Evolutionary conservation across 2,888 invertebrate species (phyloP).

Genomic region (Suillia variegata): DNA sequence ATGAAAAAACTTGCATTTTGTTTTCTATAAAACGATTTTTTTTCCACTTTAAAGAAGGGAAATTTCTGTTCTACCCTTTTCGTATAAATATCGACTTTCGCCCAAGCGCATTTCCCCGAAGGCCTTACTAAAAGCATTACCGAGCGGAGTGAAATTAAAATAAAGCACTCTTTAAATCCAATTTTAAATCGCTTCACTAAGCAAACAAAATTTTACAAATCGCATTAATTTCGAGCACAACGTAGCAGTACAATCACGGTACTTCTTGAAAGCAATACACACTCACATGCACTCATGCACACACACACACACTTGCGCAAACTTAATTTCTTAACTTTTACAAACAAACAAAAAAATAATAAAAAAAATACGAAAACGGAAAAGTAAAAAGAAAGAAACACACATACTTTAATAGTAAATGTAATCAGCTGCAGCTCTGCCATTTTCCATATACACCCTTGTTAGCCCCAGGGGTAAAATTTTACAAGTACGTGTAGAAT

Average conservation of each 20-base stretch:
- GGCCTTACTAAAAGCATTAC: too few relatives aligned
- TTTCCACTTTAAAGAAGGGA: too few relatives aligned
- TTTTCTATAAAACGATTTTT: too few relatives aligned
- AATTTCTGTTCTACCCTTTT: too few relatives aligned
- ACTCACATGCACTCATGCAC: background rate
- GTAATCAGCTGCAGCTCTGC: background rate
- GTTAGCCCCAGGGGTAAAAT: too few relatives aligned
- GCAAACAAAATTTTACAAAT: slow-evolving; percentile 11
- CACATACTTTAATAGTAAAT: background rate
- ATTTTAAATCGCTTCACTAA: background rate
- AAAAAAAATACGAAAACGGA: background rate
- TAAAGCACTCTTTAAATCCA: background rate
- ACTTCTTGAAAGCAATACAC: background rate
- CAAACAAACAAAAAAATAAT: slow-evolving; percentile 2
- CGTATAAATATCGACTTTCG: too few relatives aligned
- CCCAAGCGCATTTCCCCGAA: background rate
- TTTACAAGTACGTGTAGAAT: background rate
- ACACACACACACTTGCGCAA: background rate
- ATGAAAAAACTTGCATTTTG: too few relatives aligned
- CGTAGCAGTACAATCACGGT: slow-evolving; percentile 5
- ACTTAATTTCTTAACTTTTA: background rate
- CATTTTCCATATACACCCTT: background rate
- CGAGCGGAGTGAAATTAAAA: background rate
- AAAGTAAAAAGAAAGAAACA: background rate
- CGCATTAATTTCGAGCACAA: slow-evolving; percentile 14